Evolutionary conservation across 2,113 vertebrate genomes (phyloP).

Genomic region (Heterocephalus glaber): DNA sequence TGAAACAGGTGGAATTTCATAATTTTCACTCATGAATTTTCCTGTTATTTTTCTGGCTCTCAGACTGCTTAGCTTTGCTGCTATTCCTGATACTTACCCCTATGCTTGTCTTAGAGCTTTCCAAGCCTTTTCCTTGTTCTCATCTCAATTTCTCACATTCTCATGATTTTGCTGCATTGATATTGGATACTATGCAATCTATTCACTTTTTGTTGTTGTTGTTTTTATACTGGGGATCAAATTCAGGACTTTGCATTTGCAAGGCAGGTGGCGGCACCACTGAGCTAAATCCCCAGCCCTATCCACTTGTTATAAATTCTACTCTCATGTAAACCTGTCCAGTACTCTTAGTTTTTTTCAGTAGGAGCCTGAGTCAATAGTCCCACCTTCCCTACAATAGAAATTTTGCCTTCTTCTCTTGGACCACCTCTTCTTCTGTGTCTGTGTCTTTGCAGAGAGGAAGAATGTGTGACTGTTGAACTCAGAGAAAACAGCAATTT

Average conservation of each 20-base stretch:
- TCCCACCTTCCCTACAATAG: background rate
- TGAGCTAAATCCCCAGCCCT: too few relatives aligned
- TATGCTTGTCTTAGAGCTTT: background rate
- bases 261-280: too few relatives aligned
- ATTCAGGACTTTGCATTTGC: too few relatives aligned
- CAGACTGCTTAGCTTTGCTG: background rate
- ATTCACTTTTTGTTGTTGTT: too few relatives aligned
- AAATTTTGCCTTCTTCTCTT: background rate
- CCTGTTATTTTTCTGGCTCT: background rate
- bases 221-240: too few relatives aligned
- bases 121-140: background rate
- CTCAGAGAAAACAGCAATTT: background rate
- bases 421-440: background rate
- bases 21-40: background rate
- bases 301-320: background rate
- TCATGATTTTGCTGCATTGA: background rate
- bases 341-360: background rate
- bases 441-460: background rate
- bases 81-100: background rate
- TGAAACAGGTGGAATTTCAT: background rate
- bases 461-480: background rate
- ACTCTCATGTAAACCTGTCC: background rate
- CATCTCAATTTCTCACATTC: background rate
- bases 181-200: background rate
- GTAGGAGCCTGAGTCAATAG: background rate